phyloP scores from a whole-genome alignment of 2,113 vertebrate genomes.

The Cephalopholis sonnerati region DNA sequence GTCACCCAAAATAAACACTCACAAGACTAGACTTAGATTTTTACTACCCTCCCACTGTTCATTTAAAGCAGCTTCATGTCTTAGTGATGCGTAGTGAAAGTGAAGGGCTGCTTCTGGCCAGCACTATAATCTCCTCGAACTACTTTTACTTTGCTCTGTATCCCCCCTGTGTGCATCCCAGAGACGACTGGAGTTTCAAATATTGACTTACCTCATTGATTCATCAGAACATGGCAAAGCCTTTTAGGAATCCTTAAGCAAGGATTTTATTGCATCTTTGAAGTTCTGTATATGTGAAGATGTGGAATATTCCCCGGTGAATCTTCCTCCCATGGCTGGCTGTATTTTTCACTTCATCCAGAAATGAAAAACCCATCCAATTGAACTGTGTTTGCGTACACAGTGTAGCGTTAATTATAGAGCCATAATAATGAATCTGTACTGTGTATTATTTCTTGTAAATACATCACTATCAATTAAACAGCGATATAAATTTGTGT shows the following conservation, averaged over 20 bases:
- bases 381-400: constrained; percentile 27
- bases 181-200: constrained; percentile 49
- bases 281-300: constrained; percentile 59
- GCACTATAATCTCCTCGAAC: constrained; percentile 29
- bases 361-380: constrained; percentile 19
- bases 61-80: constrained; percentile 13
- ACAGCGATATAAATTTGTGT: not conserved
- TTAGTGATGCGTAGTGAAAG: constrained; percentile 14
- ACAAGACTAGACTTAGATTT: not conserved
- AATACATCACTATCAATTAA: constrained; percentile 29
- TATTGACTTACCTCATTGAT: constrained; percentile 68
- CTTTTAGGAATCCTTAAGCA: constrained; percentile 68
- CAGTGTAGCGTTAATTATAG: not conserved
- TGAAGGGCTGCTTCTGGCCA: constrained; percentile 34
- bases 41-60: not conserved
- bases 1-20: constrained; percentile 4
- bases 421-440: not conserved
- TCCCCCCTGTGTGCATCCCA: constrained; percentile 23
- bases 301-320: constrained; percentile 44
- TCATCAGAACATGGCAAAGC: constrained; percentile 56
- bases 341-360: constrained; percentile 1
- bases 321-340: constrained; percentile 16
- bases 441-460: not conserved
- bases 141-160: constrained; percentile 36
- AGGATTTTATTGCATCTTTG: constrained; percentile 62